These are phyloP conservation scores for Dicerorhinus sumatrensis DNA, from an alignment of 2,113 vertebrate genomes.

Conservation along the genomic window DNA sequence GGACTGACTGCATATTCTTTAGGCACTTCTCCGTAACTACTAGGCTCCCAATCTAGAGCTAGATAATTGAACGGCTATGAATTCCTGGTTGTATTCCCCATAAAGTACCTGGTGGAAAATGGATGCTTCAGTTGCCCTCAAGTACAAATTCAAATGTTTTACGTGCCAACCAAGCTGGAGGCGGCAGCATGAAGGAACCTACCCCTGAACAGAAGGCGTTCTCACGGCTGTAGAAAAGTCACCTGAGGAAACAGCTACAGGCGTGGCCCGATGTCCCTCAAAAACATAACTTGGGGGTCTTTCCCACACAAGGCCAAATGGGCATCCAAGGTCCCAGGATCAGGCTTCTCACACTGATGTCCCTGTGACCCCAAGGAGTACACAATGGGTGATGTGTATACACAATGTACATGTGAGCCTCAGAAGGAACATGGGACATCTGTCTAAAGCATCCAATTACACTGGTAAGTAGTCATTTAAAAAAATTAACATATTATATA, in stretches of 20 bases:
- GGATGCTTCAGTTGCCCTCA: not conserved
- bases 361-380: not conserved
- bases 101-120: not conserved
- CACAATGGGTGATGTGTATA: rapidly evolving
- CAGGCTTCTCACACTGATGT: not conserved
- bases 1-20: not conserved
- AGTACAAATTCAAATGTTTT: not conserved
- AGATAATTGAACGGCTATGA: not conserved
- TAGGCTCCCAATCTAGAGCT: not conserved
- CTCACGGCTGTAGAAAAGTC: not conserved
- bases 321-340: not conserved
- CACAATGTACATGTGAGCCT: not conserved
- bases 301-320: not conserved
- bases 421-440: not conserved
- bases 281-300: not conserved
- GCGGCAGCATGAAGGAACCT: not conserved
- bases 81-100: not conserved
- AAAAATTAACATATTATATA: not conserved
- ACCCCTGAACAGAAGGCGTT: not conserved
- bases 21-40: not conserved
- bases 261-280: not conserved
- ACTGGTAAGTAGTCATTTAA: not conserved
- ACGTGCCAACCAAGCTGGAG: not conserved
- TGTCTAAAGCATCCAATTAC: not conserved
- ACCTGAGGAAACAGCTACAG: not conserved